These are phyloP conservation scores for Oryzias javanicus DNA, from an alignment of 2,113 vertebrate species.

Conservation along the genomic window DNA sequence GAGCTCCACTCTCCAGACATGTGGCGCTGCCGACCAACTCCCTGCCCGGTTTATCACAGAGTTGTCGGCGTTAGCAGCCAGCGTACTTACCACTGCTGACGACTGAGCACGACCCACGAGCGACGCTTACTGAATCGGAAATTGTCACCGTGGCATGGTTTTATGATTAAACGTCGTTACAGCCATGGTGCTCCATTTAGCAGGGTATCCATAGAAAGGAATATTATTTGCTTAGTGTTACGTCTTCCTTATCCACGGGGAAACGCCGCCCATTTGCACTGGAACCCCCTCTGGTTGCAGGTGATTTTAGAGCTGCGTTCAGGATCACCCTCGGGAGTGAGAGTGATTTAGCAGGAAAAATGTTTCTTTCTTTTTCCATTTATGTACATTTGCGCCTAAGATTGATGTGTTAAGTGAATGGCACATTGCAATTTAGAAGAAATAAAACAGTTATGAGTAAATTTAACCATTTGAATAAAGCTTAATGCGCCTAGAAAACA, in stretches of 20 bases:
- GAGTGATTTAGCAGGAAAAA: neutral
- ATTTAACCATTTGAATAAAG: too few relatives aligned
- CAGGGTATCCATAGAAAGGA: neutral
- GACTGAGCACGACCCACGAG: conserved; percentile 19
- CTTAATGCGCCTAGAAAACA: too few relatives aligned
- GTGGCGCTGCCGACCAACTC: conserved; percentile 36
- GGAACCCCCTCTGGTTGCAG: conserved; percentile 43
- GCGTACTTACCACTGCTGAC: conserved; percentile 44
- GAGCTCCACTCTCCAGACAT: conserved; percentile 2
- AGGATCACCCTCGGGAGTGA: neutral
- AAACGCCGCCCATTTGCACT: conserved; percentile 54
- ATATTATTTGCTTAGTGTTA: neutral
- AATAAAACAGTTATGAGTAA: too few relatives aligned
- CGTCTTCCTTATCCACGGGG: conserved; percentile 5
- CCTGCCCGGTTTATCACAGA: conserved; percentile 12
- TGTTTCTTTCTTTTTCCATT: neutral
- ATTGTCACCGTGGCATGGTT: conserved; percentile 2
- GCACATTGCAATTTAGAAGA: too few relatives aligned
- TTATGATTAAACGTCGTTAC: neutral
- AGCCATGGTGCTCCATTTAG: conserved; percentile 19
- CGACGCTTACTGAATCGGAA: conserved; percentile 16
- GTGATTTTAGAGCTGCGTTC: conserved; percentile 55
- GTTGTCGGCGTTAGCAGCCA: conserved; percentile 24
- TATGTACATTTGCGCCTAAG: too few relatives aligned
- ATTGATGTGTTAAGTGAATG: too few relatives aligned